These are phyloP conservation scores for Ormyrus thymus DNA, from an alignment of 2,888 invertebrate species.

Conservation along the genomic window DNA sequence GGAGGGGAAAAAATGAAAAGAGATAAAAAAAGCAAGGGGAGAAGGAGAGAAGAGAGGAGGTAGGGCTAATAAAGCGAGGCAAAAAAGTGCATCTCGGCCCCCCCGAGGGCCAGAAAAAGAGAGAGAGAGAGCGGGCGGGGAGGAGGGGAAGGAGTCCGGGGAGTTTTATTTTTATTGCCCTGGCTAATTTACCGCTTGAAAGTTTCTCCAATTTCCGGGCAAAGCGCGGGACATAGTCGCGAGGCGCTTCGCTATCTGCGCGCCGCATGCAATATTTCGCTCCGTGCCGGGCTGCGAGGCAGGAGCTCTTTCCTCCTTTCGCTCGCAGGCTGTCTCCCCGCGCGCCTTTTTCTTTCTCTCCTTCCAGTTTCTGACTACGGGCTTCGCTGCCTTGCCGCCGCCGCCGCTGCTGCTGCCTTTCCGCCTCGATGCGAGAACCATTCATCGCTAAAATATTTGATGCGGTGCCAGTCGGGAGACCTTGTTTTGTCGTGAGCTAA, in stretches of 20 bases:
- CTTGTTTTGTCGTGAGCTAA: no score
- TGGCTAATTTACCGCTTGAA: constrained; percentile 55
- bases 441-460: constrained; percentile 44
- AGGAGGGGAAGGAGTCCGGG: neutral
- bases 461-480: neutral
- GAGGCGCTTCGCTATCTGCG: constrained; percentile 11
- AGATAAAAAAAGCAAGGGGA: neutral
- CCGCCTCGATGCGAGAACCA: neutral
- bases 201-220: constrained; percentile 53
- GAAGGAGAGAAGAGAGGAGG: neutral
- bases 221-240: neutral
- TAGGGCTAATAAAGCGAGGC: constrained; percentile 44
- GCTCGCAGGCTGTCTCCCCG: neutral
- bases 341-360: neutral
- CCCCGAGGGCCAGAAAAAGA: neutral
- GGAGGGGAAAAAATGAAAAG: constrained; percentile 23
- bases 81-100: constrained; percentile 22
- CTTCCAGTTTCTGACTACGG: neutral
- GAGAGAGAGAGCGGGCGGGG: neutral
- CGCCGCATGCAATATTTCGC: constrained; percentile 49
- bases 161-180: constrained; percentile 53
- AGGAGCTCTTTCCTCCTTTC: neutral
- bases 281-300: neutral
- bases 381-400: no score
- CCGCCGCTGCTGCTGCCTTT: no score